Evolutionary conservation across 2,888 invertebrate species (phyloP), one percentile per base, ranked within the genome.

Genomic region (Acrobeloides nanus): DNA sequence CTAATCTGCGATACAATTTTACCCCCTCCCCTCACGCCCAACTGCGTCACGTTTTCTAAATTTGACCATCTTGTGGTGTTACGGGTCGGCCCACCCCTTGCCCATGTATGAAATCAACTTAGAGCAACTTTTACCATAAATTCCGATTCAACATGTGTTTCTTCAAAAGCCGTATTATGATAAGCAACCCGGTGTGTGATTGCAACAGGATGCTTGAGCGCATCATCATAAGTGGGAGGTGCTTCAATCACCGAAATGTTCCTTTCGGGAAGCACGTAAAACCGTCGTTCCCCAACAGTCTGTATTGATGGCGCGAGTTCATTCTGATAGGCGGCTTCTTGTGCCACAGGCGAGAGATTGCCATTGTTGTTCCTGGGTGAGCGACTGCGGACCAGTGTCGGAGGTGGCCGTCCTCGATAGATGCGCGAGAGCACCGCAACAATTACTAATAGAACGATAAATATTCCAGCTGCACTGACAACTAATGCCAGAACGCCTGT

Each of bases 181-280:
- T n/a, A 10, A 15, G 12, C 10, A n/a, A n/a, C 15, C 4, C 35
- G 21, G 10, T 15, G 12, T 10, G 12, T 4, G 17, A 38, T 24
- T 8, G 65, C 62, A 10, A 51, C 15, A 3, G 65, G 62, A 50
- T 67, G 67, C 42, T 68, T 68, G 34, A 68, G 43, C 6, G 68
- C 68, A 39, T 68, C 68, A 31, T 62, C 65, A 47, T 68, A 68
- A 33, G 59, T 62, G 6, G 68, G 68, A 29, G 68, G 68, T 20
- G 68, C 68, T 48, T 68, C 68, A 43, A 70, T 63, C 3, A 70
- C 57, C n/a, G 50, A 51, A 15, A 66, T 47, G 23, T 63, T 51
- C 4, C 51, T 46, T 21, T 65, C 57, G 2, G 69, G 68, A 8
- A 68, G 42, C 2, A 68, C 58, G 48, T 63, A 68, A 50, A 68